Conservation (phyloP, 35 echinoderm and acorn worm genomes). For the Anneissia japonica region DNA sequence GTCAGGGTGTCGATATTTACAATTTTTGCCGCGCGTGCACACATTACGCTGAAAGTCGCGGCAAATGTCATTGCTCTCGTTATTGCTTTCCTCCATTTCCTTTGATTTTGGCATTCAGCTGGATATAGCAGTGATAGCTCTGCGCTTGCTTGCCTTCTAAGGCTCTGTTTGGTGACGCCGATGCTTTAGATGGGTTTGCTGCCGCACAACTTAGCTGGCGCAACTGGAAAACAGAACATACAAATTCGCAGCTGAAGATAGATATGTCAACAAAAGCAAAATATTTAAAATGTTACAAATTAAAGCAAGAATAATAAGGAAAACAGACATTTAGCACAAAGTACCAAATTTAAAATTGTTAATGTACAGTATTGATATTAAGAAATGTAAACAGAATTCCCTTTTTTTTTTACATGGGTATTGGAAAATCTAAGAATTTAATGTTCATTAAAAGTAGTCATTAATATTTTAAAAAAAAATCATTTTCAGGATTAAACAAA, state of each 20-base stretch:
- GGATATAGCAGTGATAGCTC: neutral
- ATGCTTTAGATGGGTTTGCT: neutral
- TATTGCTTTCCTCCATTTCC: conserved; percentile 6
- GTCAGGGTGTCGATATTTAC: conserved; percentile 88
- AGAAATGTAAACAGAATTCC: no score
- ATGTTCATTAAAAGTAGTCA: no score
- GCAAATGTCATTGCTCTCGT: conserved; percentile 43
- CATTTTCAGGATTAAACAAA: no score
- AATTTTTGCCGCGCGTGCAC: conserved; percentile 81
- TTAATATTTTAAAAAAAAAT: no score
- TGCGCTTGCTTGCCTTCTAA: neutral
- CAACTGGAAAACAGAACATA: neutral
- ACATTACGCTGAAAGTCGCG: conserved; percentile 96
- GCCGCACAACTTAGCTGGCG: neutral
- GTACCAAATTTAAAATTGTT: no score
- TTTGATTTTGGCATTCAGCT: neutral
- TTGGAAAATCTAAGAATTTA: no score
- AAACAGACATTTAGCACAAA: no score
- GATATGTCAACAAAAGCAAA: neutral
- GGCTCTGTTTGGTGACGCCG: neutral
- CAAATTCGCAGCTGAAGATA: neutral
- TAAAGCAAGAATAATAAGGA: no score
- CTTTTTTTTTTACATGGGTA: no score
- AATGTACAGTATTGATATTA: no score
- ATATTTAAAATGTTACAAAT: no score